Evolutionary conservation across 2,113 vertebrate species (phyloP).

Genomic region (Natator depressus): DNA sequence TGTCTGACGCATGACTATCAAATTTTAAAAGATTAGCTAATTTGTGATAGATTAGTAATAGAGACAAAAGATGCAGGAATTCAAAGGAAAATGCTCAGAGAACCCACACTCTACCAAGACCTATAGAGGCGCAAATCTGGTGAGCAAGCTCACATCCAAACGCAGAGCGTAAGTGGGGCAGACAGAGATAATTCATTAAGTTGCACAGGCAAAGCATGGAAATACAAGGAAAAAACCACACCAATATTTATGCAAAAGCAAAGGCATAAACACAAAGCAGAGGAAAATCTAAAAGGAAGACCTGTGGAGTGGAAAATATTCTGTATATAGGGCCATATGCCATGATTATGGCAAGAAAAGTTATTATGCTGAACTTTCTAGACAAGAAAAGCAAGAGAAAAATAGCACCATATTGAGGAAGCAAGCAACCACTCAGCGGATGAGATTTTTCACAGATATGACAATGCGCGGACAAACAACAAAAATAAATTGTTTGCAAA

Average conservation of each 20-base stretch:
- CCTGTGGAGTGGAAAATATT: background rate
- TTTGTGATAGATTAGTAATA: conserved; percentile 11
- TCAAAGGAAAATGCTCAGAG: background rate
- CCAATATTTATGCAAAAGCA: background rate
- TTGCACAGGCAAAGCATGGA: background rate
- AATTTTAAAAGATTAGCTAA: background rate
- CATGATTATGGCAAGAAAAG: background rate
- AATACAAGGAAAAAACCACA: background rate
- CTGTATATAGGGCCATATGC: background rate
- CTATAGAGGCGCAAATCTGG: background rate
- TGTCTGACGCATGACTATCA: background rate
- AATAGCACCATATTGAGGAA: background rate
- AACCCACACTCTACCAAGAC: background rate
- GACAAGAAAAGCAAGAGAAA: background rate
- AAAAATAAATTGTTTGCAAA: background rate
- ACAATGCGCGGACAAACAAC: background rate
- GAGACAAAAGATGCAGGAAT: background rate
- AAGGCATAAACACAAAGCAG: background rate
- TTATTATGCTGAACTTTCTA: background rate
- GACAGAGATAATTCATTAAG: background rate
- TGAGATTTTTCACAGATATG: background rate
- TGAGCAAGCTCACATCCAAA: background rate
- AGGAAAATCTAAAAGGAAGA: background rate
- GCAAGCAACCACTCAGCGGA: background rate
- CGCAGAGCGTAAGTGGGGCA: background rate